Evolutionary conservation across 2,797 vertebrate genomes (phyloP), one percentile per base, ranked within the genome.

Genomic region (Acomys russatus): DNA sequence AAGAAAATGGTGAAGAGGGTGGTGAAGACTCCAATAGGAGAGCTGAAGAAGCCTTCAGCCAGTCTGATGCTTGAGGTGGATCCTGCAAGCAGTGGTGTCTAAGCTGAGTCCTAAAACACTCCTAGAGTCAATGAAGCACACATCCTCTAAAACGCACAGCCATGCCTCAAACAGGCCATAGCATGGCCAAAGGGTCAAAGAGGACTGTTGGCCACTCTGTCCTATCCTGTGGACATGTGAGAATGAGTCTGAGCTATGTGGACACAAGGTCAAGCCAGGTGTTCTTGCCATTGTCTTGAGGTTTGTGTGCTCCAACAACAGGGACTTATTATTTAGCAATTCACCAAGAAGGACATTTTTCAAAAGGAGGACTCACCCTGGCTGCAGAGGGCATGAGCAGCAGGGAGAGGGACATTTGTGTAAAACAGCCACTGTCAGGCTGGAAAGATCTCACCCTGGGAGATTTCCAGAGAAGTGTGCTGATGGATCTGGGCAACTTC

Each of bases 201-300:
- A 49, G 64, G 20, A 23, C 22, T 0, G 14, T 0, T 6, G 12
- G 28, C 18, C 5, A 0, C 10, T 25, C n/a, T 82, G 38, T 1
- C 25, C 35, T 25, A 14, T 33, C 22, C 54, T 61, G n/a, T 4
- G 89, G 9, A 30, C 28, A 54, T 1, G 6, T 51, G 63, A 59
- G 23, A 63, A 84, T 22, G 63, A 76, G 33, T 17, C 20, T 59
- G 12, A 54, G 54, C 5, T 20, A 25, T 59, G 20, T 2, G 25
- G 64, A 71, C 51, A 7, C 80, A 61, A 6, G n/a, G 1, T 22
- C 28, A 68, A 79, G 4, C 11, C 10, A 1, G 18, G n/a, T 30
- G 59, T n/a, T 59, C 14, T 8, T 54, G 30, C 5, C 12, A 10
- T 0, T 20, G 9, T 12, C 35, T 56, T 74, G 73, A 63, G 82